Conservation (phyloP, 1,140 invertebrate genomes). For the Belonocnema kinseyi region DNA sequence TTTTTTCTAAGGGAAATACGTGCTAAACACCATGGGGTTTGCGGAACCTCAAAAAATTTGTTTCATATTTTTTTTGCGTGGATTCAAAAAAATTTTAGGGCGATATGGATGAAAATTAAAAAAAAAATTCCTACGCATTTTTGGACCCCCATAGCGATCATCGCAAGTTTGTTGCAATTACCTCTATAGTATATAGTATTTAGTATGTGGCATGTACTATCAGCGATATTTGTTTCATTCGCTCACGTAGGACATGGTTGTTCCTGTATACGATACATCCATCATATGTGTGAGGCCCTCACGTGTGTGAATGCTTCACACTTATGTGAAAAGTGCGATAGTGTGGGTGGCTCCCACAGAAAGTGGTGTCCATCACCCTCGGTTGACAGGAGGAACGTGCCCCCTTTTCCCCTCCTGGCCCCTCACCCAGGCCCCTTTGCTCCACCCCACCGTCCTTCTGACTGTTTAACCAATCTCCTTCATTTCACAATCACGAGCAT, state of each 20-base stretch:
- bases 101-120: no score
- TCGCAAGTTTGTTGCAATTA: no score
- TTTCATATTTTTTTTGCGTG: no score
- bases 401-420: conserved; percentile 48
- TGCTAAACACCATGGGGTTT: no score
- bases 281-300: neutral
- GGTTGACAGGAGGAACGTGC: conserved; percentile 73
- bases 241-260: neutral
- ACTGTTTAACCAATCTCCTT: conserved; percentile 53
- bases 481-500: conserved; percentile 51
- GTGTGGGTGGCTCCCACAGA: conserved; percentile 70
- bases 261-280: neutral
- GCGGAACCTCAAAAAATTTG: no score
- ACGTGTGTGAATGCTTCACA: conserved; percentile 15
- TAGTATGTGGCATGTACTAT: neutral
- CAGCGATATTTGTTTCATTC: conserved; percentile 15
- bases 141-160: no score
- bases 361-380: conserved; percentile 74
- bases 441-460: conserved; percentile 52
- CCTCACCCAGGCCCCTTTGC: conserved; percentile 51
- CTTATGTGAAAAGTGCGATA: conserved; percentile 44
- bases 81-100: no score
- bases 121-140: no score
- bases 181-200: no score
- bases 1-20: no score